Base-by-base conservation (phyloP, 2,888 invertebrate species). In the Euphydryas editha region DNA sequence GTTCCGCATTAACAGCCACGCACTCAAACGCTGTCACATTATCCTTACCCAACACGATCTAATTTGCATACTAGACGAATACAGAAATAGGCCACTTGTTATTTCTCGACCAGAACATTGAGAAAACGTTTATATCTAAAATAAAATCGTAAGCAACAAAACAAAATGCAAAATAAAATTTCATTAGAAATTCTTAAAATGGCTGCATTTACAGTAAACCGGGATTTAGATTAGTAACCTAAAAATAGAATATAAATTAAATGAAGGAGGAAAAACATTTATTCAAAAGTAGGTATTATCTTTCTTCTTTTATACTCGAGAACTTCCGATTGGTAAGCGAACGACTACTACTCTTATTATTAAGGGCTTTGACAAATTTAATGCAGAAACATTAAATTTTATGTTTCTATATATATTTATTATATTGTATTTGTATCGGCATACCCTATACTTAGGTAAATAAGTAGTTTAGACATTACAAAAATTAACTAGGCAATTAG, bases 1-100 rank as follows among this genome's bases (percentile, higher is more conserved):
- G 70, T 73, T 78, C 75, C 76, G 78, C 80, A 85, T 88, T 85
- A 77, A 73, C 67, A 69, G 77, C 77, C 87, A 85, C 84, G 84
- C 81, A 79, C 80, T 78, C 72, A 71, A 75, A 30, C 63, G 13
- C 18, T 74, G 74, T 70, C 72, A 65, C 69, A 69, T 76, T 80
- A 82, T 79, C 78, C 76, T 72, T 72, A 76, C 67, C 73, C 72
- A 39, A 67, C 64, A 55, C 64, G 56, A 62, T 65, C 61, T 62
- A 65, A 68, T 70, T 68, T 65, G 59, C 70, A 67, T 69, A 69
- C 20, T 49, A 55, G 58, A 47, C 46, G 20, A 15, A 20, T 15
- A 44, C 58, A 46, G 58, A 58, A 36, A 49, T 58, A 58, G 58
- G 24, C 51, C 51, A n/a, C 24, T 2, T 18, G n/a, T 51, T 51